Evolutionary conservation across 2,888 invertebrate genomes (phyloP).

Genomic region (Sminthurides aquaticus): DNA sequence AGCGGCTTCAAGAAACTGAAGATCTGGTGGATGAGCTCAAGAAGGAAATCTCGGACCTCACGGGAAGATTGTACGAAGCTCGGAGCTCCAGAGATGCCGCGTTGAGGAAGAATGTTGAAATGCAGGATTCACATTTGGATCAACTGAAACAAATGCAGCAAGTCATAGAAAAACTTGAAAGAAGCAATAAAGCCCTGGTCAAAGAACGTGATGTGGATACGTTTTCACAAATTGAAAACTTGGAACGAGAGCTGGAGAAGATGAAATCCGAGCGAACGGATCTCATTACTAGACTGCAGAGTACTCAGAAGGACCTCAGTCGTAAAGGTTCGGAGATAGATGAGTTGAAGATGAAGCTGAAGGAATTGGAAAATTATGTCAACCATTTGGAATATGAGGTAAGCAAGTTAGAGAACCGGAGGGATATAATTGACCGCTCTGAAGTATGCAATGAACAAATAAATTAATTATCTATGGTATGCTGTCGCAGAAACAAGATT

Average conservation of each 20-base stretch:
- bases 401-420: too few relatives aligned
- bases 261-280: slow-evolving; percentile 10
- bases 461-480: background rate
- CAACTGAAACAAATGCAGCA: slow-evolving; percentile 18
- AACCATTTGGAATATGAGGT: slow-evolving; percentile 26
- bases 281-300: slow-evolving; percentile 12
- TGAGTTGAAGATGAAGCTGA: slow-evolving; percentile 19
- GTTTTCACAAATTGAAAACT: slow-evolving; percentile 7
- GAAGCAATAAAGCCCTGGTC: slow-evolving; percentile 4
- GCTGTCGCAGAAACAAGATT: slow-evolving; percentile 16
- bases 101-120: slow-evolving; percentile 16
- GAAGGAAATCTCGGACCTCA: slow-evolving; percentile 19
- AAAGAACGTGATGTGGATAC: slow-evolving; percentile 21
- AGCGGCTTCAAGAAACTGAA: slow-evolving; percentile 7
- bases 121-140: slow-evolving; percentile 17
- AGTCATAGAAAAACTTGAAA: slow-evolving; percentile 16
- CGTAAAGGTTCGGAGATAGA: slow-evolving; percentile 17
- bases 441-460: background rate
- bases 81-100: slow-evolving; percentile 19
- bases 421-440: background rate
- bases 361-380: slow-evolving; percentile 18
- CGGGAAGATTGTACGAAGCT: slow-evolving; percentile 15
- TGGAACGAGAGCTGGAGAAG: slow-evolving; percentile 11
- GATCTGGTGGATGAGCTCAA: background rate
- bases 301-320: slow-evolving; percentile 4